A percentile compares a stretch with the other conserved stretches of the same genome.
These are phyloP conservation scores for Sclerurus mexicanus DNA, from an alignment of 2,113 vertebrate genomes.

Conservation along the genomic window DNA sequence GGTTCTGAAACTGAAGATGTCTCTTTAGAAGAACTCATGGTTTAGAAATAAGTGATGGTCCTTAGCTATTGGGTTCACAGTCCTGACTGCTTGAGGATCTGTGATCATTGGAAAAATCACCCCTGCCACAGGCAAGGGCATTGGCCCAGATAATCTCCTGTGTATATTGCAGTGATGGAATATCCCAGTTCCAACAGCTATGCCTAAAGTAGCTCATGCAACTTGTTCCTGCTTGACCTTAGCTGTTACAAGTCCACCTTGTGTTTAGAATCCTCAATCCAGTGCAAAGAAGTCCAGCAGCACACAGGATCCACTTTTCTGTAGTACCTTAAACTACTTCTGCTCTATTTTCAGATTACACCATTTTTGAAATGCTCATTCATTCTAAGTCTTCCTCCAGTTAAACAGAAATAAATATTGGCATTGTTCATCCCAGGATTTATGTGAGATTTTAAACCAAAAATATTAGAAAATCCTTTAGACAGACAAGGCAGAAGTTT, in stretches of 20 bases:
- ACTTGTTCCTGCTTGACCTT: not conserved
- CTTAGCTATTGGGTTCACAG: not conserved
- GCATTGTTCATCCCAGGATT: not conserved
- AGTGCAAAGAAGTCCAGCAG: not conserved
- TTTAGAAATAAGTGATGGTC: not conserved
- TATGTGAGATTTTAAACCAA: not conserved
- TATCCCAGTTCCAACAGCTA: not conserved
- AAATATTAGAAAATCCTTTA: not conserved
- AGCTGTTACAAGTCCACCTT: not conserved
- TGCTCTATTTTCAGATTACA: not conserved
- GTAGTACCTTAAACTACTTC: not conserved
- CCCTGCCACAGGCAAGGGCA: accelerated
- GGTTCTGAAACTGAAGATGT: not conserved
- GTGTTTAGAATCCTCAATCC: not conserved
- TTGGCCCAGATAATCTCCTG: not conserved
- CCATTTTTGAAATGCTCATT: not conserved
- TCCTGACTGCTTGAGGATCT: not conserved
- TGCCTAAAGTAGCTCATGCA: not conserved
- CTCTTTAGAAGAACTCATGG: not conserved
- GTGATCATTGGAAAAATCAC: not conserved
- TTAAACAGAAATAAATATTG: not conserved
- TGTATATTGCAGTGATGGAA: not conserved
- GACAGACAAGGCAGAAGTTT: not conserved
- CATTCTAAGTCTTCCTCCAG: not conserved
- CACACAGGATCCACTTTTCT: not conserved